Evolutionary conservation across 1,140 invertebrate genomes (phyloP), one percentile per base, ranked within the genome.

Genomic region (Ooceraea biroi): DNA sequence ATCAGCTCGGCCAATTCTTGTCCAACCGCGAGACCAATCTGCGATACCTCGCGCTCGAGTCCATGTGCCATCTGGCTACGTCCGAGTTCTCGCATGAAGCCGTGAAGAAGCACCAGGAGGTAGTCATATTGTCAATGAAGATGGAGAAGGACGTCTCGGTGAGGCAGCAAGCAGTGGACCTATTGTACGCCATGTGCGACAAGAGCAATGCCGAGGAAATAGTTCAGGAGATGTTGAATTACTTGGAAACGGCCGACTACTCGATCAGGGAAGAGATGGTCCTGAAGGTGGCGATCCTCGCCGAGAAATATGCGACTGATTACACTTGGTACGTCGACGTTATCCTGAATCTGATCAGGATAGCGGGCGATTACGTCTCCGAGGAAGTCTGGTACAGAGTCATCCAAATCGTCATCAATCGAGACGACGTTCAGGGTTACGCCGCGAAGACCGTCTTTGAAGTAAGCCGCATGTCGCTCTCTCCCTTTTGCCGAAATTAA

Each of bases 231-330:
- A 99, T 99, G 99, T 95, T 99, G 52, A 98, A 98, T 91, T 99
- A 99, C 94, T 95, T 99, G 80, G 99, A 99, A 95, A 99, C 99
- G 17, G 99, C 99, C 44, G 99, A 99, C 95, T 99, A 99, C 95
- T 99, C 99, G 22, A 99, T 99, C 90, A 96, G 99, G 89, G 99
- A 99, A 95, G 99, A 99, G 95, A 99, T 99, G 99, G 99, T 99
- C 12, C 95, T 99, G 10, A 99, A 99, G 95, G 99, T 99, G 77
- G 99, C 99, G 41, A 99, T 99, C 92, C 95, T 99, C 78, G 98
- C 99, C 19, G 99, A 99, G 95, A 99, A 99, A 95, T 99, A 99
- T 95, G 99, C 99, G 1, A 99, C 98, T 30, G 99, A 99, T 94
- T 99, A 99, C 90, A 99, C 99, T 14, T 99, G 99, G 99, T 96